These are phyloP conservation scores for Aphaenogaster floridana DNA, from an alignment of 1,140 invertebrate genomes.

Conservation along the genomic window DNA sequence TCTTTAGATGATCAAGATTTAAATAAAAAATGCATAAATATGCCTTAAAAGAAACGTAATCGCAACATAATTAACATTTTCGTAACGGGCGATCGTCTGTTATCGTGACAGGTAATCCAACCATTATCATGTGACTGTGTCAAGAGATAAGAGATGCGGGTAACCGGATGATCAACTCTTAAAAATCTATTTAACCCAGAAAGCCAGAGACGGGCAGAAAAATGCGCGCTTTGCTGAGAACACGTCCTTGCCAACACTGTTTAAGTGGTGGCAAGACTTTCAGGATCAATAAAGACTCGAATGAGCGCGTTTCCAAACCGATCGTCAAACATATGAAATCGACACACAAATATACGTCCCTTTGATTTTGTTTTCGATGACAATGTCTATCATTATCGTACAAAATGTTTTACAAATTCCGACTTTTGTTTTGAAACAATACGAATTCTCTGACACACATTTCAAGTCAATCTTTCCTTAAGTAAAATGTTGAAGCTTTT, in stretches of 20 bases:
- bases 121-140: not conserved
- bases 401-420: not conserved
- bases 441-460: not conserved
- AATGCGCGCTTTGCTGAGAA: not conserved
- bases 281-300: conserved; percentile 48
- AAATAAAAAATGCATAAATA: not conserved
- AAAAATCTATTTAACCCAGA: conserved; percentile 33
- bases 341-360: not conserved
- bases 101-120: not conserved
- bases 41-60: not conserved
- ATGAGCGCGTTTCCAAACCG: not conserved
- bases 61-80: conserved; percentile 3
- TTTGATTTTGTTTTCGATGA: not conserved
- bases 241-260: not conserved
- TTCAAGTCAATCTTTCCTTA: not conserved
- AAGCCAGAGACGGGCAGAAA: not conserved
- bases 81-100: not conserved
- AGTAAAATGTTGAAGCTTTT: not conserved
- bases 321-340: not conserved
- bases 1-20: not conserved
- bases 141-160: conserved; percentile 26
- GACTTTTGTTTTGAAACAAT: not conserved
- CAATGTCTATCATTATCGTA: not conserved
- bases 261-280: conserved; percentile 20
- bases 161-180: conserved; percentile 5